Evolutionary conservation across 2,888 invertebrate genomes (phyloP).

Genomic region (Leuctra nigra): DNA sequence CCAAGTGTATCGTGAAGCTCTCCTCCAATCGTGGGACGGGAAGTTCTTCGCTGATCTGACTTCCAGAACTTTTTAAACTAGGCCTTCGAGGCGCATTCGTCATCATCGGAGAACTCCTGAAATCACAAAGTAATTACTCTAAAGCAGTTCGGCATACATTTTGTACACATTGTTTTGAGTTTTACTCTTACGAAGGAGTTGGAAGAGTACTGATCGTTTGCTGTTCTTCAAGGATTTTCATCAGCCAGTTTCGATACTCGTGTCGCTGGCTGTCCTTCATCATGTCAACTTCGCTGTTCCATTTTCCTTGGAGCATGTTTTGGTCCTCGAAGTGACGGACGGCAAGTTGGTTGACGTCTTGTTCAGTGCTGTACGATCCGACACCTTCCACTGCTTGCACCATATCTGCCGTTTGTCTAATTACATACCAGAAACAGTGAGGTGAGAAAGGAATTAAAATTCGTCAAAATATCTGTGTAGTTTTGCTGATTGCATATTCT

Average conservation of each 20-base stretch:
- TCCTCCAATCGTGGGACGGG: slow-evolving; percentile 62
- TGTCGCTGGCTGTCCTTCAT: slow-evolving; percentile 77
- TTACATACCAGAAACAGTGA: too few species aligned
- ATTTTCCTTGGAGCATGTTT: slow-evolving; percentile 75
- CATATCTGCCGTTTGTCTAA: slow-evolving; percentile 85
- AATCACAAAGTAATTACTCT: not conserved
- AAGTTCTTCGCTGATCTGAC: slow-evolving; percentile 35
- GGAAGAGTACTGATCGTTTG: slow-evolving; percentile 50
- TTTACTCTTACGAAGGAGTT: slow-evolving; percentile 47
- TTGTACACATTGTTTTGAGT: not conserved
- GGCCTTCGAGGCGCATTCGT: slow-evolving; percentile 36
- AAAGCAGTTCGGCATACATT: not conserved
- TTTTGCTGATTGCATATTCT: too few species aligned
- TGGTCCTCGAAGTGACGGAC: slow-evolving; percentile 76
- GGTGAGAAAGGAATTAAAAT: not conserved
- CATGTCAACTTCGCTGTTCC: slow-evolving; percentile 70
- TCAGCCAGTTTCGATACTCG: slow-evolving; percentile 86
- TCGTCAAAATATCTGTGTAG: too few species aligned
- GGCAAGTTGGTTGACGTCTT: slow-evolving; percentile 77
- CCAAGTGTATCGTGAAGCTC: slow-evolving; percentile 95
- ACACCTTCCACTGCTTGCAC: slow-evolving; percentile 72
- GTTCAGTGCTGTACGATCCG: slow-evolving; percentile 70
- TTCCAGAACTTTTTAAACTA: slow-evolving; percentile 34
- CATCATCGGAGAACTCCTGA: slow-evolving; percentile 44
- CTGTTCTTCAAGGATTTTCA: slow-evolving; percentile 67